Evolutionary conservation across 2,113 vertebrate genomes (phyloP), one percentile per base, ranked within the genome.

Genomic region (Kobus ellipsiprymnus): DNA sequence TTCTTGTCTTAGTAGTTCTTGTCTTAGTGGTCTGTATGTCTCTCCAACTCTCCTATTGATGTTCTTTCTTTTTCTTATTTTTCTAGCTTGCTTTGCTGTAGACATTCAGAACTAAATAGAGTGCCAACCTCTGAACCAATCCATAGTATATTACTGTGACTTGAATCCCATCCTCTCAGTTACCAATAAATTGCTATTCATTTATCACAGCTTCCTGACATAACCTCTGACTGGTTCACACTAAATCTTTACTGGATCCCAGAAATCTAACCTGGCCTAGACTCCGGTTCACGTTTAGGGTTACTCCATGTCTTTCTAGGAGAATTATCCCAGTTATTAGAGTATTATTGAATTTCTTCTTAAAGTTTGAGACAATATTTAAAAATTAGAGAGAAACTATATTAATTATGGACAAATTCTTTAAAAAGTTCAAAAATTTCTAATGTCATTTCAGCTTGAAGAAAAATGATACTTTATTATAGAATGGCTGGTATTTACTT

Each of bases 181-280:
- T 97, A 97, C 86, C 96, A 94, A 91, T 94, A 98, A 97, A 97
- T 98, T 97, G 95, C 87, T 96, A 90, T 98, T 98, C 96, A 97
- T 98, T 98, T 92, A 77, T 98, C 95, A 98, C 59, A 90, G 86
- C 78, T 98, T 97, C 86, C 91, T 94, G 97, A 97, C 91, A 97
- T 97, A 97, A 97, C 93, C 94, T 96, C 82, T 94, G 95, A 95
- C 93, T 82, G 71, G 85, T 94, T 97, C 91, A 87, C 60, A 93
- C 93, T 96, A 95, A 98, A 97, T 97, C 94, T 97, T 97, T 57
- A 46, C 64, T 88, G 46, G 96, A 95, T 82, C 81, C 30, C 55
- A 94, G 96, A 94, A 95, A 96, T 54, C 62, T 97, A 91, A 94
- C 91, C 83, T 97, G 83, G 36, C 85, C 55, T 89, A 87, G n/a